Evolutionary conservation across 2,888 invertebrate species (phyloP).

Genomic region (Steinernema scapterisci): DNA sequence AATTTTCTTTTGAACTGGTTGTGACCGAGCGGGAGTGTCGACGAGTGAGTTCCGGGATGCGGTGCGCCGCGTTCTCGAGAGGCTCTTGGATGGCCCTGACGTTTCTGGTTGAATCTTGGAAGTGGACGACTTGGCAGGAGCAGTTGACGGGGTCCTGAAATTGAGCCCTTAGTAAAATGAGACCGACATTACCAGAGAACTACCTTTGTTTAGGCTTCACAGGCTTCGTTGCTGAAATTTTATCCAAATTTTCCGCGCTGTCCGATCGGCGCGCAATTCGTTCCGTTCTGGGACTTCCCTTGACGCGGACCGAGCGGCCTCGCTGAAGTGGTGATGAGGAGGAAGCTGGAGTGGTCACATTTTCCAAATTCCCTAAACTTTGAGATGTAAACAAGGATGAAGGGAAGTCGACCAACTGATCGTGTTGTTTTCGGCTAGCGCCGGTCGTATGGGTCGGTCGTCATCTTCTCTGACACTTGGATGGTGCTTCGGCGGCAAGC

Average conservation of each 20-base stretch:
- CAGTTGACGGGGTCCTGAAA: background rate
- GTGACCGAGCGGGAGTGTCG: conserved; percentile 5
- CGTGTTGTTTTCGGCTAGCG: conserved; percentile 14
- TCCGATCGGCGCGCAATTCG: background rate
- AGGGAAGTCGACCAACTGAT: background rate
- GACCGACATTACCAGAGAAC: background rate
- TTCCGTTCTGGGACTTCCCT: background rate
- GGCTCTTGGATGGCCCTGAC: background rate
- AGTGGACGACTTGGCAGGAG: background rate
- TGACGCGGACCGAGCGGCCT: conserved; percentile 3
- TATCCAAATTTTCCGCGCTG: conserved; percentile 18
- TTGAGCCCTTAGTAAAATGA: background rate
- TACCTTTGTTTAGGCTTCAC: background rate
- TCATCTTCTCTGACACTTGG: background rate
- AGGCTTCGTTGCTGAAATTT: background rate
- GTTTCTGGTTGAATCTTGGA: background rate
- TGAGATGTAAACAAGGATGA: background rate
- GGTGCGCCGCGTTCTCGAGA: background rate
- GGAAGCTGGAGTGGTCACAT: background rate
- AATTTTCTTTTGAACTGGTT: background rate
- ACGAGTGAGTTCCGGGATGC: background rate
- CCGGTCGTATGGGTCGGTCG: conserved; percentile 9
- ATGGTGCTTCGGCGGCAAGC: conserved; percentile 16
- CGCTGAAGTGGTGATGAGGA: background rate
- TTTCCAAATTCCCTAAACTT: conserved; percentile 24